A percentile compares a stretch with the other conserved stretches of the same genome.
Evolutionary conservation across 1,140 invertebrate species (phyloP).

Genomic region (Drosophila carrolli): DNA sequence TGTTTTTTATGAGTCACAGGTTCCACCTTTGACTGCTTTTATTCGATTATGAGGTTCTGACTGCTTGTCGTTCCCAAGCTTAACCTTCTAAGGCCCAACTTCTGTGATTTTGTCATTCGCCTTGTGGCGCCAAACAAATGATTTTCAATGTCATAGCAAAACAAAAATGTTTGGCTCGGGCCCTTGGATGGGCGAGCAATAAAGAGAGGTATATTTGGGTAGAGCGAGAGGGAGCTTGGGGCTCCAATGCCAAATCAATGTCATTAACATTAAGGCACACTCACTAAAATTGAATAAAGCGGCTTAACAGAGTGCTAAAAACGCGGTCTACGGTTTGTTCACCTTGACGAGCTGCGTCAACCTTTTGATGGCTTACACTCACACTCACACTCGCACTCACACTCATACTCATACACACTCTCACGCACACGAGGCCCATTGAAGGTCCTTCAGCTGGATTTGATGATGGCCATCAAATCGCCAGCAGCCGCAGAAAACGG

Average conservation of each 20-base stretch:
- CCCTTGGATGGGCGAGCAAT: conserved; percentile 43
- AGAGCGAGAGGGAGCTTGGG: not conserved
- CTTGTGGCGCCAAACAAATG: conserved; percentile 59
- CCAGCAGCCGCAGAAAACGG: conserved; percentile 47
- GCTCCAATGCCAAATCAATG: conserved; percentile 79
- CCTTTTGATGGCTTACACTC: conserved; percentile 64
- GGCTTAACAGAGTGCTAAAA: conserved; percentile 62
- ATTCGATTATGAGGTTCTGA: conserved; percentile 30
- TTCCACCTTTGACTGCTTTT: conserved; percentile 17
- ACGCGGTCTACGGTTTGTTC: conserved; percentile 63
- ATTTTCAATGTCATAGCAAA: conserved; percentile 67
- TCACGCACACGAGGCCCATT: conserved; percentile 31
- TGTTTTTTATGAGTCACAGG: conserved; percentile 21
- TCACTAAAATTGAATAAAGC: conserved; percentile 80
- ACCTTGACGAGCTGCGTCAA: conserved; percentile 79
- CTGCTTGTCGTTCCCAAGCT: conserved; percentile 7
- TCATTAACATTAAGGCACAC: conserved; percentile 81
- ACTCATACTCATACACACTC: conserved; percentile 5
- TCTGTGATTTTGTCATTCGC: conserved; percentile 34
- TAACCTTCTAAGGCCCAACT: conserved; percentile 26
- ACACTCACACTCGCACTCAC: conserved; percentile 22
- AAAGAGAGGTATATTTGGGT: conserved; percentile 11
- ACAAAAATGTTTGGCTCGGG: conserved; percentile 50
- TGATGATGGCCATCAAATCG: conserved; percentile 69
- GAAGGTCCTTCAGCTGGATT: conserved; percentile 75